These are phyloP conservation scores for Cyanoramphus novaezelandiae DNA, from an alignment of 2,113 vertebrate genomes.

Conservation along the genomic window DNA sequence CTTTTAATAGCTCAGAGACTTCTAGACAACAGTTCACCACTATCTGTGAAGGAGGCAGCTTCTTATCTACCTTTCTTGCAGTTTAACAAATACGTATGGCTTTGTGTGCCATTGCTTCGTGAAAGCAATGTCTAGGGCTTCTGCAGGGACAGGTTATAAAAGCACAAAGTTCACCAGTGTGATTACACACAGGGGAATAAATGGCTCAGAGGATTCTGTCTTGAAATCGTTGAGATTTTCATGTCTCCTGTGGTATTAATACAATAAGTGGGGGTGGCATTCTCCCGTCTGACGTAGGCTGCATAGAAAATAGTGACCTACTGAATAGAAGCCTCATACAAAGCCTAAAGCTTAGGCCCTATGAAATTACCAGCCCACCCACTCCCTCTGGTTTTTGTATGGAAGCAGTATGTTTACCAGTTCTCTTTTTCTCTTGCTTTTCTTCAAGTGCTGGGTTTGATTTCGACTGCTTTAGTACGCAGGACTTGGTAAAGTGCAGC, in stretches of 20 bases:
- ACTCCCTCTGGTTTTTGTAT: neutral
- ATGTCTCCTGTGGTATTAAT: neutral
- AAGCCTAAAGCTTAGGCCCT: neutral
- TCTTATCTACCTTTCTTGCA: neutral
- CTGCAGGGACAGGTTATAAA: neutral
- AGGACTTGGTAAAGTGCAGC: neutral
- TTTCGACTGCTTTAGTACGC: neutral
- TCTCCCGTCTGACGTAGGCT: neutral
- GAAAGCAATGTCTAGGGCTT: neutral
- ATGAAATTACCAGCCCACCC: neutral
- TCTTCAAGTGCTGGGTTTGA: neutral
- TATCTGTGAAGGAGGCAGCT: neutral
- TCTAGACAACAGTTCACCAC: neutral
- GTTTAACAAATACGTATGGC: neutral
- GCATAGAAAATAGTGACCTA: neutral
- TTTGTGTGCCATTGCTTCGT: neutral
- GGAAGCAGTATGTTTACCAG: neutral
- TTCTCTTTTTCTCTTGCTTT: neutral
- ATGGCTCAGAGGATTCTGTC: neutral
- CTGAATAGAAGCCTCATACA: neutral
- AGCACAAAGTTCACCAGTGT: neutral
- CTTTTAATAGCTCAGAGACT: neutral
- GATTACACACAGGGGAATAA: neutral
- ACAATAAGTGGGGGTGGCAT: neutral
- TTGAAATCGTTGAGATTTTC: neutral